Evolutionary conservation across 2,113 vertebrate species (phyloP).

Genomic region (Protomyctophum bolini): DNA sequence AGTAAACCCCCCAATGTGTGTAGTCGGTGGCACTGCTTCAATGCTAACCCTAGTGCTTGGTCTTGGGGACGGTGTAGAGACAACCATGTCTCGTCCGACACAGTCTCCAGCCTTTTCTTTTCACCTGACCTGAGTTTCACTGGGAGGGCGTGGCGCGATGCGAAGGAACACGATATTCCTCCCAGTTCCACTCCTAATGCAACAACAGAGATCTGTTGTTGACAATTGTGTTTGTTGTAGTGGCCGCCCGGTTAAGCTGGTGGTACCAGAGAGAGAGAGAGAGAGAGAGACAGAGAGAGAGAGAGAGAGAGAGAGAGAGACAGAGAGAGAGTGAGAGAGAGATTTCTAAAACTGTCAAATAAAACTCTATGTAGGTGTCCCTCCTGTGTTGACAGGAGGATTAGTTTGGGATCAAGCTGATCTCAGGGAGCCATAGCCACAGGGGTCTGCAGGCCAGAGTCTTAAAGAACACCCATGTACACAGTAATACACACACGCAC

Average conservation of each 20-base stretch:
- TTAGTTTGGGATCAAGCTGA: conserved; percentile 55
- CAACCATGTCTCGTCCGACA: too few species aligned
- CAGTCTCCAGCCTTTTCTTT: too few species aligned
- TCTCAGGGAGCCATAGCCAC: conserved; percentile 31
- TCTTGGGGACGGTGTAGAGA: too few species aligned
- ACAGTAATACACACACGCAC: neutral
- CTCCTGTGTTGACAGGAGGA: conserved; percentile 59
- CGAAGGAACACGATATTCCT: too few species aligned
- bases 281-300: neutral
- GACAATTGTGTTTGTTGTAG: neutral
- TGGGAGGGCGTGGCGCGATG: too few species aligned
- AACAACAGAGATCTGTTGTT: neutral
- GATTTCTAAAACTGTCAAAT: conserved; percentile 12
- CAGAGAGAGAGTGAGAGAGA: neutral
- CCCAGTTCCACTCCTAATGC: neutral
- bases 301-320: neutral
- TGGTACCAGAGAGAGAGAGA: neutral
- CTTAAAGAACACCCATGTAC: conserved; percentile 1
- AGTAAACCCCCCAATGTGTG: too few species aligned
- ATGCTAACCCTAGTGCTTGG: too few species aligned
- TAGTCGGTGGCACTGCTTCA: too few species aligned
- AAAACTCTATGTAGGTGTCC: conserved; percentile 50
- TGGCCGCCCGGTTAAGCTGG: too few species aligned
- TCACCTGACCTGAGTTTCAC: too few species aligned
- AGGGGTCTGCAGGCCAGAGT: conserved; percentile 55